These are phyloP conservation scores for Leguminivora glycinivorella DNA, from an alignment of 1,140 invertebrate genomes.

Conservation along the genomic window DNA sequence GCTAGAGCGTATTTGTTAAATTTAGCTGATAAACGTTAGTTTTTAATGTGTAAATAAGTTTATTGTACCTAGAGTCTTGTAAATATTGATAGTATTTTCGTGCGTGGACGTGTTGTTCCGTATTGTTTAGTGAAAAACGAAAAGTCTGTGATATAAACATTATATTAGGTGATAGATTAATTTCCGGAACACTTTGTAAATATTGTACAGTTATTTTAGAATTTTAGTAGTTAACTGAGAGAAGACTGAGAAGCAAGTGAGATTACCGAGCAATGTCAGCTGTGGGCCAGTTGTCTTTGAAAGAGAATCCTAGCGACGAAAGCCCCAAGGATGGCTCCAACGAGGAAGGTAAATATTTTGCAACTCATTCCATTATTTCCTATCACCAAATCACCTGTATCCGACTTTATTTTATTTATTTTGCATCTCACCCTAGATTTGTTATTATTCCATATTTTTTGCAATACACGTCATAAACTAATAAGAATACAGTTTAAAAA, in stretches of 20 bases:
- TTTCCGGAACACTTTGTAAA: slow-evolving; percentile 76
- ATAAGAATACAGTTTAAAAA: slow-evolving; percentile 4
- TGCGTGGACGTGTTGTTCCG: slow-evolving; percentile 79
- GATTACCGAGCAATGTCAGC: slow-evolving; percentile 76
- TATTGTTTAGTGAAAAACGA: slow-evolving; percentile 78
- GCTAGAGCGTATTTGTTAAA: slow-evolving; percentile 77
- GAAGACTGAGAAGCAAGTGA: slow-evolving; percentile 75
- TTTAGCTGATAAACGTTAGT: slow-evolving; percentile 76
- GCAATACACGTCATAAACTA: background rate
- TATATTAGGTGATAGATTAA: slow-evolving; percentile 75
- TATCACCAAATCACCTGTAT: background rate
- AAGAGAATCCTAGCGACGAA: slow-evolving; percentile 71
- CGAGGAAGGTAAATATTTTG: slow-evolving; percentile 45
- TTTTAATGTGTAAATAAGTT: slow-evolving; percentile 79
- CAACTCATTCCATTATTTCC: slow-evolving; percentile 9
- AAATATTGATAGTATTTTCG: slow-evolving; percentile 77
- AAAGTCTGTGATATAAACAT: slow-evolving; percentile 80
- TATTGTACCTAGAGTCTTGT: slow-evolving; percentile 73
- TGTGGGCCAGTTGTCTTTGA: slow-evolving; percentile 73
- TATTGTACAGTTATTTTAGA: slow-evolving; percentile 77
- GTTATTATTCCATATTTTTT: slow-evolving; percentile 17
- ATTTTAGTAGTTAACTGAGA: slow-evolving; percentile 73
- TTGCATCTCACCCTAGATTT: background rate
- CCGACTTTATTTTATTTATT: background rate
- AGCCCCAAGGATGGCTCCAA: slow-evolving; percentile 50